Percentiles rank a stretch among this genome's conserved stretches.
These are phyloP conservation scores for Mactromeris polynyma DNA, from an alignment of 2,888 invertebrate species.

Conservation along the genomic window DNA sequence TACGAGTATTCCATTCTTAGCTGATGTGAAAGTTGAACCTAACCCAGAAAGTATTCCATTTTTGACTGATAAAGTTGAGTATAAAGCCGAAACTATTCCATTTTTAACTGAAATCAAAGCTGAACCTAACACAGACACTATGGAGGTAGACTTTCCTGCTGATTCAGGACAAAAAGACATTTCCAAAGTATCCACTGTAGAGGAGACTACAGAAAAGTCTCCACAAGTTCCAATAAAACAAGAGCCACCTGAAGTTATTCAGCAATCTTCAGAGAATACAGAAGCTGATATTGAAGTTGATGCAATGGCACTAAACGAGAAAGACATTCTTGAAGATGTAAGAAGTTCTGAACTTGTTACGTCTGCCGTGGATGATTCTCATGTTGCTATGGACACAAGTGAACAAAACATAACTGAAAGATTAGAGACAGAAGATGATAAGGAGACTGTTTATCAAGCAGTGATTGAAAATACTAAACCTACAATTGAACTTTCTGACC, in stretches of 20 bases:
- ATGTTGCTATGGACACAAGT: neutral
- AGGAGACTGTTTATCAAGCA: neutral
- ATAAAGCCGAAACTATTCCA: neutral
- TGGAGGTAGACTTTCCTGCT: neutral
- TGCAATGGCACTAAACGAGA: neutral
- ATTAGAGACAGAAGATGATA: neutral
- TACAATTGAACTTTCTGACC: neutral
- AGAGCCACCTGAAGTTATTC: slow-evolving; percentile 13
- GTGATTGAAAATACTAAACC: neutral
- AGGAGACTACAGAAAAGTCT: neutral
- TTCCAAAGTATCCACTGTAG: neutral
- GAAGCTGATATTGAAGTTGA: slow-evolving; percentile 12
- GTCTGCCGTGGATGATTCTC: neutral
- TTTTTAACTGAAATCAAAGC: neutral
- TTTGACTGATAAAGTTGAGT: neutral
- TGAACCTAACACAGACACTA: neutral
- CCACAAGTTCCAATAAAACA: slow-evolving; percentile 1
- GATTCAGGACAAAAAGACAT: neutral
- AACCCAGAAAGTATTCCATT: slow-evolving; percentile 19
- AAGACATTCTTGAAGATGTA: neutral
- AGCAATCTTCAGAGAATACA: slow-evolving; percentile 12
- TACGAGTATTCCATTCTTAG: neutral
- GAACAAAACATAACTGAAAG: neutral
- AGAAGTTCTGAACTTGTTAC: neutral
- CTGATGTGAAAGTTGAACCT: neutral